Base-by-base conservation (phyloP, 1,140 invertebrate species). In the Bathynomus jamesi region DNA sequence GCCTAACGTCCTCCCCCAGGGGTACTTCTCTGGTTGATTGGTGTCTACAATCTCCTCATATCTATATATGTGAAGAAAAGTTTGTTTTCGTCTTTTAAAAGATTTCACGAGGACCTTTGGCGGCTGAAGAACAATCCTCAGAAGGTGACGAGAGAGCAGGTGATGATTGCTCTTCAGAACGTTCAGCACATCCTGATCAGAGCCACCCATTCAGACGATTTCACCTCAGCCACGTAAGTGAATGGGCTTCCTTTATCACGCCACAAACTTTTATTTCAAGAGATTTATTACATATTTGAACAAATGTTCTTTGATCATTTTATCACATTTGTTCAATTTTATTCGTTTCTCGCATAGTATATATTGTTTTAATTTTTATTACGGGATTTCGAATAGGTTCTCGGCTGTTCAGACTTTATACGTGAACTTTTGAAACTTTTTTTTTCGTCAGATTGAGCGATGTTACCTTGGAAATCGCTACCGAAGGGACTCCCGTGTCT, bases 81-180 rank as follows among this genome's bases (percentile, higher is more conserved):
- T n/a, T n/a, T n/a, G n/a, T n/a, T n/a, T n/a, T n/a, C n/a, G n/a
- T n/a, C n/a, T n/a, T n/a, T n/a, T n/a, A n/a, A 53, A 71, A 87
- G 82, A 80, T 83, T 87, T 72, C 88, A 88, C 82, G 89, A 86
- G 80, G 84, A 85, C 40, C 75, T 85, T 31, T 91, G 90, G 90
- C 81, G 84, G 46, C 78, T 88, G 68, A 85, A 86, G 79, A 85
- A 87, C 75, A 85, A 86, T 65, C 86, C 87, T 0, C 80, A 83
- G 24, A 84, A 84, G 75, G 87, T 93, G 0, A 87, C 86, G n/a
- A 83, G 91, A 70, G 85, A 89, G 76, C 87, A 90, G 40, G 83
- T 99, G 61, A 96, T 98, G 94, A 84, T 95, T 25, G 89, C 91
- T 2, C 83, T 98, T 31, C 93, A 95, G 78, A 91, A 94, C 79